These are phyloP conservation scores for Naso thynnoides DNA, from an alignment of 2,797 vertebrate genomes.

Conservation along the genomic window DNA sequence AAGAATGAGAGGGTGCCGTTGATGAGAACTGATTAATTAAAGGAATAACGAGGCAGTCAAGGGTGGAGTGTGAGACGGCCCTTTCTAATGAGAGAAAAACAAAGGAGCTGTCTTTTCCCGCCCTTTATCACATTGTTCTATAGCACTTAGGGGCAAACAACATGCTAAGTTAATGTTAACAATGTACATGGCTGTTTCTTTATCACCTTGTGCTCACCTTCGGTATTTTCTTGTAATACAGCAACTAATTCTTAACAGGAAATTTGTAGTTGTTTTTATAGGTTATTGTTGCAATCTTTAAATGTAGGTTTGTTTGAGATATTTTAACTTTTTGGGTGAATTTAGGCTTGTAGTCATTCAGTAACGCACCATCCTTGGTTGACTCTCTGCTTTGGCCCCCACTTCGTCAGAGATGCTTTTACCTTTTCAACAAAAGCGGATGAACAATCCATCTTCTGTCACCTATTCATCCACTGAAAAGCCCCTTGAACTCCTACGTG, in stretches of 20 bases:
- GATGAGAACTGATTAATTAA: conserved; percentile 88
- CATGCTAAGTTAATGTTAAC: conserved; percentile 66
- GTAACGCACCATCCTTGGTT: conserved; percentile 26
- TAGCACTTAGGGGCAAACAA: conserved; percentile 71
- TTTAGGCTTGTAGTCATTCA: neutral
- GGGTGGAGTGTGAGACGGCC: conserved; percentile 81
- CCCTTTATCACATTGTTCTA: conserved; percentile 75
- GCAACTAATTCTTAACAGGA: neutral
- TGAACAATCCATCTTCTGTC: conserved; percentile 79
- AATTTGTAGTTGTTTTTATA: neutral
- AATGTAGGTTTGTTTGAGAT: neutral
- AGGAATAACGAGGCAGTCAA: conserved; percentile 86
- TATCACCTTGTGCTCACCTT: conserved; percentile 71
- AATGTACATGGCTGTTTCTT: conserved; percentile 57
- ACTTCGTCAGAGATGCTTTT: conserved; percentile 39
- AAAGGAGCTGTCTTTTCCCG: conserved; percentile 81
- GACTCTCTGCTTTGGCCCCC: conserved; percentile 14
- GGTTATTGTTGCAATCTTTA: neutral
- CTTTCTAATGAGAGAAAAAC: conserved; percentile 86
- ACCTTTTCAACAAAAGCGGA: conserved; percentile 72
- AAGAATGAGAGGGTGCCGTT: conserved; percentile 77
- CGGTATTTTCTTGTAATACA: conserved; percentile 16
- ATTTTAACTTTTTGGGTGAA: conserved; percentile 6
- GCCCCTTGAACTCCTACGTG: conserved; percentile 77
- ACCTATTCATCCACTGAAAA: conserved; percentile 79